phyloP scores from a whole-genome alignment of 2,113 vertebrate species.

The Eptesicus fuscus region DNA sequence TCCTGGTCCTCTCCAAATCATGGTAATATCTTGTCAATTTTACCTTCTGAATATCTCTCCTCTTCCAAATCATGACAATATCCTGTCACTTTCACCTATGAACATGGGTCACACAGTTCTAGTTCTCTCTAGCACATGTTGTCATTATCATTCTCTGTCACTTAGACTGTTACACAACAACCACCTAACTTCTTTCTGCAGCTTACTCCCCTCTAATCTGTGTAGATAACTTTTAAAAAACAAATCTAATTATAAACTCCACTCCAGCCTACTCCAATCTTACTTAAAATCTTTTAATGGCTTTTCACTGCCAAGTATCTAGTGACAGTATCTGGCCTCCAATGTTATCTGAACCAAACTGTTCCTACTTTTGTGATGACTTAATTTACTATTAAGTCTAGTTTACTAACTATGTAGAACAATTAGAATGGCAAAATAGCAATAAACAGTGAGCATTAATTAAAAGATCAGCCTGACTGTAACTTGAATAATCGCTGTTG shows the following conservation, averaged over 20 bases:
- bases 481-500: neutral
- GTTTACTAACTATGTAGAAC: neutral
- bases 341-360: conserved; percentile 17
- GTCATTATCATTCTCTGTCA: neutral
- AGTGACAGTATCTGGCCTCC: conserved; percentile 24
- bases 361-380: conserved; percentile 29
- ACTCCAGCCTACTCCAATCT: conserved; percentile 26
- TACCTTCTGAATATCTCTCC: neutral
- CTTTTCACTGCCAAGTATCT: conserved; percentile 31
- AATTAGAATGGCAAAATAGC: conserved; percentile 9
- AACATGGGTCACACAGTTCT: neutral
- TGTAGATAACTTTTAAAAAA: neutral
- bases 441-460: neutral
- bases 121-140: neutral
- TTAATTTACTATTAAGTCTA: neutral
- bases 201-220: conserved; percentile 1
- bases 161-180: neutral
- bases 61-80: neutral
- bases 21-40: neutral
- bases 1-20: neutral
- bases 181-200: neutral
- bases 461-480: neutral
- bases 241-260: conserved; percentile 51
- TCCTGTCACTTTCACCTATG: neutral
- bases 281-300: conserved; percentile 43